Conservation (phyloP, 2,113 vertebrate species). For the Sprattus sprattus region DNA sequence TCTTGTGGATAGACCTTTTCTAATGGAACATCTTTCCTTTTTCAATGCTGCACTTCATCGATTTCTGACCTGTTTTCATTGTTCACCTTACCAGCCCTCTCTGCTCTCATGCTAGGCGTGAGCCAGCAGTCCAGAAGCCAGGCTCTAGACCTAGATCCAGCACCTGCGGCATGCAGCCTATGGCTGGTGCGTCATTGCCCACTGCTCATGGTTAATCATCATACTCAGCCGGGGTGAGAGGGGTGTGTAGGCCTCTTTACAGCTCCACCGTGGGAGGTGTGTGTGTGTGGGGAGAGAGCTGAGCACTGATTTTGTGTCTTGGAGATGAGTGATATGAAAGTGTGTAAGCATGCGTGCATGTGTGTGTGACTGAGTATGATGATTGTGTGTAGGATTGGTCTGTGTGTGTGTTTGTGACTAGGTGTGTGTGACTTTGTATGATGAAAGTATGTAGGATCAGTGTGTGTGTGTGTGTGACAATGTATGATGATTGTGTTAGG, state of each 20-base stretch:
- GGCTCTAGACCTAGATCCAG: not conserved
- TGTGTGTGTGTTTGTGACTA: not conserved
- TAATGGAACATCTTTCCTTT: not conserved
- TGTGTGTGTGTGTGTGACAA: no score
- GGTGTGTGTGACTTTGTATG: no score
- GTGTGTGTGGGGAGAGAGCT: not conserved
- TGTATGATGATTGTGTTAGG: no score
- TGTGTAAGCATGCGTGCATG: not conserved
- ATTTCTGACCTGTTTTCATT: not conserved
- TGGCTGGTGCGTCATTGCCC: slow-evolving; percentile 11
- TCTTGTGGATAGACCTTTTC: not conserved
- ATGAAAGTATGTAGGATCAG: no score
- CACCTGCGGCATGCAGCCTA: not conserved
- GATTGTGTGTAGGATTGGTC: no score
- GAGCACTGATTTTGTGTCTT: not conserved
- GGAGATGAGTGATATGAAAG: not conserved
- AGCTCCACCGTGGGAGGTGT: not conserved
- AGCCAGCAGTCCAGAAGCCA: not conserved
- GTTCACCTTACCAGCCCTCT: not conserved
- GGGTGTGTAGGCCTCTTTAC: not conserved
- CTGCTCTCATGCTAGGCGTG: not conserved
- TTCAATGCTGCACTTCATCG: not conserved
- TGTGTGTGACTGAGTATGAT: not conserved
- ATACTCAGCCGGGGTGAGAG: no score
- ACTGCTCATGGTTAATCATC: not conserved